Percentiles rank a stretch among this genome's conserved stretches.
Conservation (phyloP, 2,113 vertebrate species). For the Microtus pennsylvanicus region DNA sequence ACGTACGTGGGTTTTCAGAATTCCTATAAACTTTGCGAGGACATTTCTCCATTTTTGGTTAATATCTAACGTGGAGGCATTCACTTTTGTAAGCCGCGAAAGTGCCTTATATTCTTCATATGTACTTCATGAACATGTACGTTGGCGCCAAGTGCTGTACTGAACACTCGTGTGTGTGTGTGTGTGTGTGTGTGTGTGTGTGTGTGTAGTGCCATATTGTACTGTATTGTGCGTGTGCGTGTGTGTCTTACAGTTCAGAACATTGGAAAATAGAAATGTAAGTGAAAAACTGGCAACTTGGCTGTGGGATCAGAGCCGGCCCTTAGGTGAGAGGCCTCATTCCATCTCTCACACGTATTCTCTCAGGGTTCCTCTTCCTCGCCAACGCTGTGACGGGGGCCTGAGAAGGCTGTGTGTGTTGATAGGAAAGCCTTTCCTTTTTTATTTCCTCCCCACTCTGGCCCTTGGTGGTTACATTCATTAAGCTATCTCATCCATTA, state of each 20-base stretch:
- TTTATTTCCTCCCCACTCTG: constrained; percentile 34
- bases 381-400: neutral
- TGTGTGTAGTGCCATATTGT: neutral
- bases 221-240: neutral
- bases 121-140: constrained; percentile 45
- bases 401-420: constrained; percentile 35
- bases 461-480: constrained; percentile 7
- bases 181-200: neutral
- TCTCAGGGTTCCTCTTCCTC: constrained; percentile 44
- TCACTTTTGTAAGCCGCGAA: constrained; percentile 79
- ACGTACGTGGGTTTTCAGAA: constrained; percentile 39
- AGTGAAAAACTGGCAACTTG: constrained; percentile 6
- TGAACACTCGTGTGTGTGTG: neutral
- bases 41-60: constrained; percentile 64
- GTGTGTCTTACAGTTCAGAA: constrained; percentile 50
- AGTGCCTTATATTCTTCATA: constrained; percentile 73
- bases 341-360: neutral
- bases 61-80: constrained; percentile 75
- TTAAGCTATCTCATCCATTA: constrained; percentile 62
- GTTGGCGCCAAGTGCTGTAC: constrained; percentile 7
- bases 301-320: neutral
- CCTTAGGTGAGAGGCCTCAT: constrained; percentile 15
- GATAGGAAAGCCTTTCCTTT: neutral
- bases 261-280: constrained; percentile 41
- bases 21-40: constrained; percentile 43